Conservation (phyloP, 2,888 invertebrate genomes). For the Ectobius pallidus region DNA sequence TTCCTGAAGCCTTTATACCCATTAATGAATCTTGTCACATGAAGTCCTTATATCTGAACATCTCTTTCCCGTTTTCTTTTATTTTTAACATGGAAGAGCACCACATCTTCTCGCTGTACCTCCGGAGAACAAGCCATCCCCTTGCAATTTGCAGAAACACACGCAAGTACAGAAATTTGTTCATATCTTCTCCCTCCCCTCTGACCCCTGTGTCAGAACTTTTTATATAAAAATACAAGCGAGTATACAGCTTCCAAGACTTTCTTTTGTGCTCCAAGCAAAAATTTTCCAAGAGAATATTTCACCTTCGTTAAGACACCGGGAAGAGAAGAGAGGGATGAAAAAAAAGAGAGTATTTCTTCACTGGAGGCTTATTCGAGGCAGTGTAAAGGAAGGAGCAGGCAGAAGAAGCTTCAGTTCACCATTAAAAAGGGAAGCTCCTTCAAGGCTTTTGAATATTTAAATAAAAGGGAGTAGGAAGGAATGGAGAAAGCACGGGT, state of each 20-base stretch:
- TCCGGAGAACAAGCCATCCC: neutral
- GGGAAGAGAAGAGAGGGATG: slow-evolving; percentile 35
- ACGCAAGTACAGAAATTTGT: neutral
- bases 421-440: slow-evolving; percentile 33
- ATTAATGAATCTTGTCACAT: no score
- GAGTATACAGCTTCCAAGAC: slow-evolving; percentile 1
- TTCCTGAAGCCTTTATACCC: no score
- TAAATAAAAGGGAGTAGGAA: slow-evolving; percentile 34
- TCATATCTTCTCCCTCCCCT: neutral
- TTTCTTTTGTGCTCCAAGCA: slow-evolving; percentile 16
- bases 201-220: neutral
- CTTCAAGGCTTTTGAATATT: slow-evolving; percentile 39
- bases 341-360: slow-evolving; percentile 8
- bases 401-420: slow-evolving; percentile 22
- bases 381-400: slow-evolving; percentile 45
- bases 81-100: no score
- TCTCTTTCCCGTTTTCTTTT: no score
- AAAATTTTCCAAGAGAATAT: slow-evolving; percentile 31
- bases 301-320: slow-evolving; percentile 32
- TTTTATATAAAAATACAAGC: neutral
- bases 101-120: no score
- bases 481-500: neutral
- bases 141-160: slow-evolving; percentile 2
- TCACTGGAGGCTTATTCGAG: slow-evolving; percentile 48
- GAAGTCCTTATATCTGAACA: no score